Percentiles rank a stretch among this genome's conserved stretches.
phyloP scores from a whole-genome alignment of 92 coral and sea anemone species.

The Umimayanthus kanabou region DNA sequence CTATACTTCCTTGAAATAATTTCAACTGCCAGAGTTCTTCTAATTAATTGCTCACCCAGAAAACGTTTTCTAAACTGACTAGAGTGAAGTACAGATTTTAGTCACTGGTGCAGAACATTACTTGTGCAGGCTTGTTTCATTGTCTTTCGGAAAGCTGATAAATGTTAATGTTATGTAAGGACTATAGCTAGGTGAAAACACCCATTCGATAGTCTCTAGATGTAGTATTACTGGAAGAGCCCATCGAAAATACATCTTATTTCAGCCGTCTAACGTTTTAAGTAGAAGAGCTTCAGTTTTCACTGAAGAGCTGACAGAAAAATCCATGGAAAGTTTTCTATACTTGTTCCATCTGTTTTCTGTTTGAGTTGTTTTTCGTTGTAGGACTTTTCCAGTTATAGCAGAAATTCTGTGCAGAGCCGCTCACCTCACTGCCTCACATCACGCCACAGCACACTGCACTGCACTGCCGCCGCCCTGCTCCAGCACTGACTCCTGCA shows the following conservation, averaged over 20 bases:
- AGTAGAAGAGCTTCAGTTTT: neutral
- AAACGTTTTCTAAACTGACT: neutral
- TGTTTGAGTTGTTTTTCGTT: neutral
- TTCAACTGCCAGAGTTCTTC: slow-evolving; percentile 1
- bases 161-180: neutral
- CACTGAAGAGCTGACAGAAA: neutral
- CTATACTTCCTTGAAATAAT: neutral
- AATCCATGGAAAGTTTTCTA: neutral
- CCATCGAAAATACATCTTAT: neutral
- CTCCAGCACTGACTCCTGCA: neutral
- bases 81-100: neutral
- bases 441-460: neutral
- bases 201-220: neutral
- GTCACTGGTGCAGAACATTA: slow-evolving; percentile 12
- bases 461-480: neutral
- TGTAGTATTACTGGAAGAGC: neutral
- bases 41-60: neutral
- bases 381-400: neutral
- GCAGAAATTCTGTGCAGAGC: slow-evolving; percentile 4
- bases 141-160: neutral
- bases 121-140: neutral
- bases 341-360: neutral
- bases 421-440: neutral
- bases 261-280: neutral
- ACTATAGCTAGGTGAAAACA: neutral